A percentile compares a stretch with the other conserved stretches of the same genome.
Evolutionary conservation across 2,888 invertebrate species (phyloP).

Genomic region (Nomada lathburiana): DNA sequence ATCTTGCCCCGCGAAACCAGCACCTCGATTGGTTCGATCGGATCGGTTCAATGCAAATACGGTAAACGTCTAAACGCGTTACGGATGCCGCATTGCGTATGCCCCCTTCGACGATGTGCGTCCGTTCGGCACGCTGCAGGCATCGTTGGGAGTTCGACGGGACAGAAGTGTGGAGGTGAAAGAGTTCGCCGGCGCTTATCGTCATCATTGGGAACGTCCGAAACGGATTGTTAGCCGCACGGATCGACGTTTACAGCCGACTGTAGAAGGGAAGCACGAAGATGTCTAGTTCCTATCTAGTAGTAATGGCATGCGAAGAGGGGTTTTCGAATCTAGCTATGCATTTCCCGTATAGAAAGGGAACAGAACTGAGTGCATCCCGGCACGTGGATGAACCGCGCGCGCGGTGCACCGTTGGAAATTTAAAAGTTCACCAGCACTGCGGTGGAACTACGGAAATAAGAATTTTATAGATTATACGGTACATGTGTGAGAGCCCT

Average conservation of each 20-base stretch:
- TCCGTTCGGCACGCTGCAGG: not conserved
- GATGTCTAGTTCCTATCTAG: constrained; percentile 31
- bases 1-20: constrained; percentile 50
- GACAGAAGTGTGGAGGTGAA: not conserved
- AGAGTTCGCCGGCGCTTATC: not conserved
- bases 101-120: not conserved
- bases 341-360: constrained; percentile 12
- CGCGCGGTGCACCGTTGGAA: constrained; percentile 25
- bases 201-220: not conserved
- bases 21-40: constrained; percentile 58
- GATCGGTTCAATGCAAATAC: constrained; percentile 59
- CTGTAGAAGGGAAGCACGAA: not conserved
- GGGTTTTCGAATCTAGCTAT: constrained; percentile 17
- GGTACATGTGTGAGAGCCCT: constrained; percentile 33
- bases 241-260: constrained; percentile 18
- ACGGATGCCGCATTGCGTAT: constrained; percentile 32
- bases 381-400: not conserved
- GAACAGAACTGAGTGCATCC: not conserved
- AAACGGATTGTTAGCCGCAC: constrained; percentile 27
- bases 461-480: constrained; percentile 60
- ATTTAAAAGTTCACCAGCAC: constrained; percentile 48
- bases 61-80: constrained; percentile 25
- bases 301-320: constrained; percentile 8
- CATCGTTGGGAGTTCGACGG: not conserved
- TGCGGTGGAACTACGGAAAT: constrained; percentile 45